Base-by-base conservation (phyloP, 2,797 vertebrate genomes). In the Betta splendens region DNA sequence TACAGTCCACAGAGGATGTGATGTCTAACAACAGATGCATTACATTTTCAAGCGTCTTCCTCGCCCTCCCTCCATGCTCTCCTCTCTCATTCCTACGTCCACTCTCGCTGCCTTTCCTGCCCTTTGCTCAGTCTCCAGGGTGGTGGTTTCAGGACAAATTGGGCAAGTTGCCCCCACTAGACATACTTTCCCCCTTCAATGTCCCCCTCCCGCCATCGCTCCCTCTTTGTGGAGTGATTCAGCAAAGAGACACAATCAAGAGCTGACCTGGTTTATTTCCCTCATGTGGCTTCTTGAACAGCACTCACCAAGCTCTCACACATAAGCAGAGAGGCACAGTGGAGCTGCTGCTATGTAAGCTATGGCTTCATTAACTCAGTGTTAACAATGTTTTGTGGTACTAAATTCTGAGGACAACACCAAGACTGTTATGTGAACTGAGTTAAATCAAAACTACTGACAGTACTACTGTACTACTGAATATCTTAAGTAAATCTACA, bases 241-340 rank as follows among this genome's bases (percentile, higher is more conserved):
- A 75, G 63, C 48, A 18, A 10, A 49, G 59, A 29, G 44, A 11
- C 53, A 43, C 18, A n/a, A 57, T 64, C 25, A 22, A 42, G 35
- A 54, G 72, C 38, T 5, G 1, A 35, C 28, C 46, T n/a, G 45
- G 10, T 69, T 72, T 37, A 56, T 52, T 61, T 56, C 39, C 48
- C 65, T 69, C 54, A 29, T 52, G 59, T 16, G 49, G 40, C 50
- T 78, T 75, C 55, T 65, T 35, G 32, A 80, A 64, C 79, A 61
- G 46, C 75, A 64, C 68, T 83, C 70, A 71, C 61, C 64, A 54
- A 51, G 62, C 72, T 63, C 54, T 53, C 50, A 28, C 79, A 78
- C 81, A 80, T 66, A 74, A 83, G 72, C 75, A 36, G 47, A 47
- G 80, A n/a, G 69, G 64, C 64, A 60, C 51, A 54, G 22, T 49